Evolutionary conservation across 1,140 invertebrate species (phyloP).

Genomic region (Aporrectodea caliginosa): DNA sequence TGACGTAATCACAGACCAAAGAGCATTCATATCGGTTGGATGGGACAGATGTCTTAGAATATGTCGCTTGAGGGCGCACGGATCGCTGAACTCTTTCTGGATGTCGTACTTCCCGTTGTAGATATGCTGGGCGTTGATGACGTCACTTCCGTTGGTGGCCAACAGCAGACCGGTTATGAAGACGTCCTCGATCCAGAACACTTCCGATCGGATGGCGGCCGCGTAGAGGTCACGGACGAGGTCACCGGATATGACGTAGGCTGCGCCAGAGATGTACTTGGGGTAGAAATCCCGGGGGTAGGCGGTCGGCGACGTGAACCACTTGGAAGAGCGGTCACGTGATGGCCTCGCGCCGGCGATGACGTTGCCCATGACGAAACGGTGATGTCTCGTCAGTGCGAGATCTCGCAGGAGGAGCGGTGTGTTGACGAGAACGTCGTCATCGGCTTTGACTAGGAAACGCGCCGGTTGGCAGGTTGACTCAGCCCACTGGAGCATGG

Average conservation of each 20-base stretch:
- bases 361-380: background rate
- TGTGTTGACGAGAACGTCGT: constrained; percentile 11
- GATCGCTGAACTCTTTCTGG: background rate
- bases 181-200: background rate
- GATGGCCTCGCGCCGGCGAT: background rate
- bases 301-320: background rate
- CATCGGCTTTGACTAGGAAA: constrained; percentile 11
- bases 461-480: background rate
- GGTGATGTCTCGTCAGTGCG: background rate
- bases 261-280: background rate
- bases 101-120: background rate
- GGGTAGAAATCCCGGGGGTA: background rate
- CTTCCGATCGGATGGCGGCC: background rate
- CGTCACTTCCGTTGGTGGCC: background rate
- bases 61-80: constrained; percentile 4
- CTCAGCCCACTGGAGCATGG: background rate
- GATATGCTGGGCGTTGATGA: background rate
- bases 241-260: background rate
- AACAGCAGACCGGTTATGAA: background rate
- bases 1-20: background rate
- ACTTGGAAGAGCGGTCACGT: background rate
- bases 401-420: background rate
- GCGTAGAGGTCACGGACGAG: background rate
- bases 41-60: background rate
- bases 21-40: background rate